Evolutionary conservation across 2,888 invertebrate genomes (phyloP), one percentile per base, ranked within the genome.

Genomic region (Chaitophorus viminalis): DNA sequence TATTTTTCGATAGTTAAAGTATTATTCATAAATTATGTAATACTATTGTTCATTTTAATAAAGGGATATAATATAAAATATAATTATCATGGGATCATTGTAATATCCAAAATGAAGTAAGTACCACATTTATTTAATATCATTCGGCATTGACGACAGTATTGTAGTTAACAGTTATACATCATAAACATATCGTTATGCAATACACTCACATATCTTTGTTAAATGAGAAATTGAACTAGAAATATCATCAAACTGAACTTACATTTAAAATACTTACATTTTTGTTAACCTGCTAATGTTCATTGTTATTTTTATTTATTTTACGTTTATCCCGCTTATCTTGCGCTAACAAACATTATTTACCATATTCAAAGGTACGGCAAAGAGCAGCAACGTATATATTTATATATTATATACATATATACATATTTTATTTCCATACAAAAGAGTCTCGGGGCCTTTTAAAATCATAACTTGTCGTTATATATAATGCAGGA

Each of bases 381-480:
- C n/a, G 3, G 54, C 60, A 39, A 39, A 65, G 18, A 18, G 65
- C 29, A 36, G 29, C 25, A 46, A 21, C 36, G 9, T 29, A 5
- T 39, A 39, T 39, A 5, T 39, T 9, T 39, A 39, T 39, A 39
- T 39, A 39, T 39, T 46, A 46, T 46, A 46, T 14, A 46, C 46
- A 46, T 70, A 9, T 81, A 68, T 60, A 54, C 33, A 75, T 75
- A 21, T 65, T 65, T 84, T 77, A 52, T 77, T 77, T 84, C 33
- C 46, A 46, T 74, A 65, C 74, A 76, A 78, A 46, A 81, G 29
- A 31, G 46, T 72, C 72, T 21, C 78, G 60, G 74, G 79, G 60
- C 79, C 60, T 81, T 65, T 87, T 87, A 87, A 87, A 87, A 87
- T 87, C 87, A 87, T 87, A 87, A 87, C 87, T 87, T 65, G 79